Conservation (phyloP, 2,113 vertebrate genomes). For the Eupsittula cactorum region DNA sequence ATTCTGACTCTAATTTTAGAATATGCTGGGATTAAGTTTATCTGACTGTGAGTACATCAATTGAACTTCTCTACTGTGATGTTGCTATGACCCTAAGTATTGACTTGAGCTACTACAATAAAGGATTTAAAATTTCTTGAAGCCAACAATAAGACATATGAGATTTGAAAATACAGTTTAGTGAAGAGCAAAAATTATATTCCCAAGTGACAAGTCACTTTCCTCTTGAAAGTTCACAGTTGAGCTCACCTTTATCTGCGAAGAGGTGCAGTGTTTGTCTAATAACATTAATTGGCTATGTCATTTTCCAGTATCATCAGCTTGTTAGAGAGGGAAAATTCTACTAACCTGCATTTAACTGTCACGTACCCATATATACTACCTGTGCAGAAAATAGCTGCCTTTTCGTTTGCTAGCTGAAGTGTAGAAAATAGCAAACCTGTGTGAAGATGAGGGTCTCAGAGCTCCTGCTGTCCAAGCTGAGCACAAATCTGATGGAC, state of each 20-base stretch:
- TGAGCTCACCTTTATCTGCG: background rate
- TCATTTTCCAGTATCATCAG: background rate
- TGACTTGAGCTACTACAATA: background rate
- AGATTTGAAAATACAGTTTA: background rate
- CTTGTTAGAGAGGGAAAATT: background rate
- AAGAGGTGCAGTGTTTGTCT: background rate
- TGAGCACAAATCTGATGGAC: constrained; percentile 96
- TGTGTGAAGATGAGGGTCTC: constrained; percentile 97
- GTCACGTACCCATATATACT: background rate
- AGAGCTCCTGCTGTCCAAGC: constrained; percentile 93
- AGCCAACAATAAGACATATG: background rate
- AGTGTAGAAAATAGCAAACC: constrained; percentile 74
- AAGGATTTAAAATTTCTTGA: constrained; percentile 14
- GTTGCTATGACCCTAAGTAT: background rate
- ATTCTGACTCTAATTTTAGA: background rate
- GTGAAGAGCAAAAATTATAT: background rate
- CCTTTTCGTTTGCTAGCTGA: background rate
- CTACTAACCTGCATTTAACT: background rate
- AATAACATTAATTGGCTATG: no score
- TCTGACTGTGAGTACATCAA: background rate
- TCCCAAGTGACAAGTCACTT: background rate
- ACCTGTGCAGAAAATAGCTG: background rate
- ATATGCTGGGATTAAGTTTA: background rate
- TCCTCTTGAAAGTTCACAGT: background rate
- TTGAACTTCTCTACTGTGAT: background rate